These are phyloP conservation scores for Karalla daura DNA, from an alignment of 2,797 vertebrate genomes.

Conservation along the genomic window DNA sequence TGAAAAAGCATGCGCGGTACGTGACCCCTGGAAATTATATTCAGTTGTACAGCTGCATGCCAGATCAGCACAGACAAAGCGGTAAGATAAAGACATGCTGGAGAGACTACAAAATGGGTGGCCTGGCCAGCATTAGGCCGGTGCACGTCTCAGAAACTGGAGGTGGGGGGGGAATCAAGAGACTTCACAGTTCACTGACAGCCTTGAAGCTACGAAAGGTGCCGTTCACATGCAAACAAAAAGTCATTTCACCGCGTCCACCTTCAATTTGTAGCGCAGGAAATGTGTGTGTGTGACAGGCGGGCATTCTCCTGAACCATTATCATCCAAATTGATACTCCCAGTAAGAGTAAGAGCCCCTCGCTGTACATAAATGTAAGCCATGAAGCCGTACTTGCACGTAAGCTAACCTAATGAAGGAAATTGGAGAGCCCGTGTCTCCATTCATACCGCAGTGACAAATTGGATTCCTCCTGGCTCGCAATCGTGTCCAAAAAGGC, in stretches of 20 bases:
- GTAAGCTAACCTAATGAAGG: slow-evolving; percentile 56
- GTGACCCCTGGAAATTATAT: slow-evolving; percentile 35
- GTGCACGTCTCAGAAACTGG: slow-evolving; percentile 3
- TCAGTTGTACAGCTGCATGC: not conserved
- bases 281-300: not conserved
- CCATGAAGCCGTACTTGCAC: slow-evolving; percentile 16
- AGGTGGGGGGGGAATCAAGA: not conserved
- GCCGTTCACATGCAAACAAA: not conserved
- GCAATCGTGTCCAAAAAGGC: slow-evolving; percentile 44
- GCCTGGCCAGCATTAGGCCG: not conserved
- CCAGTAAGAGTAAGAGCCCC: slow-evolving; percentile 40
- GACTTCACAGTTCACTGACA: not conserved
- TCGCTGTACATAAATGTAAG: slow-evolving; percentile 28
- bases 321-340: slow-evolving; percentile 20
- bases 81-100: slow-evolving; percentile 11
- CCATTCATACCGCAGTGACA: slow-evolving; percentile 37
- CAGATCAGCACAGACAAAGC: not conserved
- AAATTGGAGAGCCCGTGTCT: slow-evolving; percentile 33
- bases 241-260: not conserved
- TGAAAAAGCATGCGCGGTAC: not conserved
- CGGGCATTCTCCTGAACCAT: slow-evolving; percentile 13
- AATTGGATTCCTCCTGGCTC: slow-evolving; percentile 51
- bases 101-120: not conserved
- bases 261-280: not conserved
- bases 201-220: not conserved